phyloP scores from a whole-genome alignment of 2,113 vertebrate species.

The Chaetura pelagica region DNA sequence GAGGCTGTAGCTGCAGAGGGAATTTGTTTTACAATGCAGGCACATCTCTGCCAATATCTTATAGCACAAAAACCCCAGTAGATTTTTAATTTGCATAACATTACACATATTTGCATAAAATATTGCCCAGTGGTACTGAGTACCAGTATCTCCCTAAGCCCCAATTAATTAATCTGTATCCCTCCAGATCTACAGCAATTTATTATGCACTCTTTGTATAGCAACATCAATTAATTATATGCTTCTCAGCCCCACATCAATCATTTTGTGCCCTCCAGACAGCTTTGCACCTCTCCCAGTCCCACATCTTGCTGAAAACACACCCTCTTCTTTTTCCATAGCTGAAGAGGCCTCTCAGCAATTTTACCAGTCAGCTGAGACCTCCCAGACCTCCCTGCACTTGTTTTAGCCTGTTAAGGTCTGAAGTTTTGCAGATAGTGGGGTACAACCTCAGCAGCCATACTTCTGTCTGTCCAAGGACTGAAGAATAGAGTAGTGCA shows the following conservation, averaged over 20 bases:
- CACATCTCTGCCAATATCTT: constrained; percentile 54
- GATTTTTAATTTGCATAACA: constrained; percentile 64
- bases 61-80: constrained; percentile 24
- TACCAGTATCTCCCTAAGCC: constrained; percentile 52
- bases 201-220: constrained; percentile 47
- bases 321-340: not conserved
- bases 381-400: not conserved
- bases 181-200: constrained; percentile 41
- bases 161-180: constrained; percentile 68
- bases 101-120: constrained; percentile 68
- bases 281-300: not conserved
- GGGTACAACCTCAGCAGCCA: not conserved
- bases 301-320: constrained; percentile 1
- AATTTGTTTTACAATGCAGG: constrained; percentile 32
- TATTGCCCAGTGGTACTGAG: constrained; percentile 54
- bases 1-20: not conserved
- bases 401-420: not conserved
- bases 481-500: not conserved
- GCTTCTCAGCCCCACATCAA: constrained; percentile 30
- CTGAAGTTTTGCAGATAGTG: not conserved
- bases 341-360: not conserved
- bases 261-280: constrained; percentile 27
- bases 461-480: not conserved
- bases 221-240: constrained; percentile 53
- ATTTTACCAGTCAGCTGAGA: not conserved